Evolutionary conservation across 2,797 vertebrate species (phyloP).

Genomic region (Acestrorhynchus altus): DNA sequence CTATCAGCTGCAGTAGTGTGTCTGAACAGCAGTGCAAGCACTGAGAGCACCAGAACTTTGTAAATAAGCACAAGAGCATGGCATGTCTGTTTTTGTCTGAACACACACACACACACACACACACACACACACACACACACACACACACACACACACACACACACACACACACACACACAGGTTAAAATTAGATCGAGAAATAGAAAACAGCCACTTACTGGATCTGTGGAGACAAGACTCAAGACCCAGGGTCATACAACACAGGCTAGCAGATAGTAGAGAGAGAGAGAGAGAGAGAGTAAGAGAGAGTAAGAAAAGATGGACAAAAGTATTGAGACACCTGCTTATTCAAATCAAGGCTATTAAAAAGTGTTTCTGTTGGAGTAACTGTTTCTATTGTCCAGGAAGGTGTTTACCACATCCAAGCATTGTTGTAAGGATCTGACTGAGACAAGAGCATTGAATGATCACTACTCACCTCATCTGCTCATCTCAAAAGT

Average conservation of each 20-base stretch:
- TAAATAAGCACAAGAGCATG: slow-evolving; percentile 30
- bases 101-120: slow-evolving; percentile 13
- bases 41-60: slow-evolving; percentile 30
- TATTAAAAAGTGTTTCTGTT: too few relatives aligned
- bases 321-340: neutral
- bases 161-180: slow-evolving; percentile 26
- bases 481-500: too few relatives aligned
- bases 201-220: slow-evolving; percentile 59
- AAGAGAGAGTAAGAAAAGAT: neutral
- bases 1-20: neutral
- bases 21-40: slow-evolving; percentile 15
- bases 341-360: too few relatives aligned
- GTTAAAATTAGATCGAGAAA: slow-evolving; percentile 57
- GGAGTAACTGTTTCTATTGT: too few relatives aligned
- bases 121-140: too few relatives aligned
- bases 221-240: slow-evolving; percentile 40
- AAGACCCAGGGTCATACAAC: slow-evolving; percentile 41
- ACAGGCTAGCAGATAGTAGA: neutral
- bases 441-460: too few relatives aligned
- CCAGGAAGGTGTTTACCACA: too few relatives aligned
- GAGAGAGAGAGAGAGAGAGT: neutral
- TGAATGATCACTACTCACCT: too few relatives aligned
- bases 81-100: slow-evolving; percentile 37
- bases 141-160: slow-evolving; percentile 27
- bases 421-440: too few relatives aligned